Conservation (phyloP, 2,888 invertebrate species). For the Synergus umbraculus region DNA sequence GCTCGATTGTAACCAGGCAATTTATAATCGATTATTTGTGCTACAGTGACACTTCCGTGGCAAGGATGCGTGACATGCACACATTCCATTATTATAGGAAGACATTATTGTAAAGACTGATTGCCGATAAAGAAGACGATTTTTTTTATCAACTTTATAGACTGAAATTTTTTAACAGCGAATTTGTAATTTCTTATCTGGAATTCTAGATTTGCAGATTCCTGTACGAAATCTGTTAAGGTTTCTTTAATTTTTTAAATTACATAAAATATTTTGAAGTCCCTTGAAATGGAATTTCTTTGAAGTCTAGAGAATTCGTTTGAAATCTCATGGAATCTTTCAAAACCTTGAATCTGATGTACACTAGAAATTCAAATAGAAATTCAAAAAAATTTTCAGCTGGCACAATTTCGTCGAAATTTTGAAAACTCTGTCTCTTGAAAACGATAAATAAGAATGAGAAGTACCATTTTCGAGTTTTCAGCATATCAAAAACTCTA, state of each 20-base stretch:
- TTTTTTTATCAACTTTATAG: neutral
- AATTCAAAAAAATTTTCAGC: no score
- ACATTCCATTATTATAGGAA: slow-evolving; percentile 30
- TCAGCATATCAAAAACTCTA: neutral
- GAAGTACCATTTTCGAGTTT: neutral
- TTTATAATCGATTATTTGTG: slow-evolving; percentile 37
- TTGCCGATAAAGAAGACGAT: neutral
- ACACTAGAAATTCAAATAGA: no score
- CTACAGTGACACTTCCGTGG: slow-evolving; percentile 3
- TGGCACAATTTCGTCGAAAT: neutral
- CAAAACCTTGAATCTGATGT: no score
- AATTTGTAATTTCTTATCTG: neutral
- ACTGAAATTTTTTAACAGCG: neutral
- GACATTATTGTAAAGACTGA: slow-evolving; percentile 13
- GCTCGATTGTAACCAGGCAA: slow-evolving; percentile 18
- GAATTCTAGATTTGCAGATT: no score
- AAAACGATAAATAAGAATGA: neutral
- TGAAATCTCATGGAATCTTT: no score
- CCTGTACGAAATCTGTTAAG: no score
- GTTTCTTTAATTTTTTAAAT: no score
- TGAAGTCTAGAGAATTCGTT: no score
- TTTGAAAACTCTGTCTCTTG: neutral
- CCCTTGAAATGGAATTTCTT: no score
- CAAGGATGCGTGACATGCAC: slow-evolving; percentile 35
- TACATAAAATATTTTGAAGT: no score